Percentiles rank a stretch among this genome's conserved stretches.
Conservation (phyloP, 1,140 invertebrate species). For the Tetragonula clypearis region DNA sequence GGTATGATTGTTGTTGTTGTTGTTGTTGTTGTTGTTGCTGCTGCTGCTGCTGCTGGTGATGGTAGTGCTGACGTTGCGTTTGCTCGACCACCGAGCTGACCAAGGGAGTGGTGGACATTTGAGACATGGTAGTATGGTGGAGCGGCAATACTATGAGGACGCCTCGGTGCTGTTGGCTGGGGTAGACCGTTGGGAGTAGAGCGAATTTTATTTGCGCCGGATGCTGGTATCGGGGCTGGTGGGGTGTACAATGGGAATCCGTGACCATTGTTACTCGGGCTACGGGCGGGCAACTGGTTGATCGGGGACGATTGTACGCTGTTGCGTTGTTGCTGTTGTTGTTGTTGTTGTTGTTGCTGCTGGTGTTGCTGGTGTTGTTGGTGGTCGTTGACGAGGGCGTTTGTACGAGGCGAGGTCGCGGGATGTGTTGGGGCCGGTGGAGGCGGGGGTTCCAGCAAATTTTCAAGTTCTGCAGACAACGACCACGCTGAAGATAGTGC, state of each 20-base stretch:
- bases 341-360: constrained; percentile 54
- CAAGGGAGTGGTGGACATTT: constrained; percentile 66
- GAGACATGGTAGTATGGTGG: constrained; percentile 73
- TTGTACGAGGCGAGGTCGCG: constrained; percentile 53
- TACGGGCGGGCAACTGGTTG: constrained; percentile 71
- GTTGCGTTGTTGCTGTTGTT: constrained; percentile 63
- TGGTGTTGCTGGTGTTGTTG: constrained; percentile 58
- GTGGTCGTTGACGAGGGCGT: constrained; percentile 50
- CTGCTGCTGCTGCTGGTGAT: constrained; percentile 27
- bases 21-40: constrained; percentile 44
- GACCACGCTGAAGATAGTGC: constrained; percentile 72
- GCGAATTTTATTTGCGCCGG: constrained; percentile 80
- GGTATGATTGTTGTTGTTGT: constrained; percentile 15
- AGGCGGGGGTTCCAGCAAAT: constrained; percentile 74
- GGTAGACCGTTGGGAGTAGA: constrained; percentile 78
- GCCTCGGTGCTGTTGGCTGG: constrained; percentile 80
- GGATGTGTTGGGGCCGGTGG: constrained; percentile 75
- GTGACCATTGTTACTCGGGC: constrained; percentile 81
- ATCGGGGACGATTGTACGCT: constrained; percentile 68
- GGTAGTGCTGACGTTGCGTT: constrained; percentile 50
- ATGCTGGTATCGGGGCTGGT: constrained; percentile 81
- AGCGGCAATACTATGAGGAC: constrained; percentile 81
- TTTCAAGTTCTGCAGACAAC: constrained; percentile 75
- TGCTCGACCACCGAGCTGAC: constrained; percentile 69
- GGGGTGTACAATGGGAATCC: constrained; percentile 83